Percentiles rank a stretch among this genome's conserved stretches.
These are phyloP conservation scores for Meriones unguiculatus DNA, from an alignment of 2,113 vertebrate genomes.

Conservation along the genomic window DNA sequence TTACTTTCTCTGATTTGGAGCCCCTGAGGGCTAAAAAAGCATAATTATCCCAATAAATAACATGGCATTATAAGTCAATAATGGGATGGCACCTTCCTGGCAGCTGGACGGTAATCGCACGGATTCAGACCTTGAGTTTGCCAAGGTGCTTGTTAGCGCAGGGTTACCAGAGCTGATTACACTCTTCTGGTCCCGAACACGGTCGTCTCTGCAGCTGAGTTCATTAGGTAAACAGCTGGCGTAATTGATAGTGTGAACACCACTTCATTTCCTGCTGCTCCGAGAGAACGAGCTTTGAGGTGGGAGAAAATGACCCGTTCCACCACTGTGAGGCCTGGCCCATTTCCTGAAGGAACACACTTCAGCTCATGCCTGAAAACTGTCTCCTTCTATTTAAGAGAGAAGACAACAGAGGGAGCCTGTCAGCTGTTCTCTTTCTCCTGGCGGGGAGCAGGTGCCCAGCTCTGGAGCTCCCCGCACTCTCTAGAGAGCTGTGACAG, in stretches of 20 bases:
- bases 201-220: slow-evolving; percentile 60
- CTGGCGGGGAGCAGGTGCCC: neutral
- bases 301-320: slow-evolving; percentile 73
- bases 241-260: slow-evolving; percentile 76
- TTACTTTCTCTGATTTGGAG: slow-evolving; percentile 67
- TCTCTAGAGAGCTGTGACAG: neutral
- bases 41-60: slow-evolving; percentile 83
- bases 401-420: neutral
- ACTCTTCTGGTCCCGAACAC: slow-evolving; percentile 54
- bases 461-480: neutral
- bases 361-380: neutral
- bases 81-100: slow-evolving; percentile 68
- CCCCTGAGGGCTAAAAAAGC: slow-evolving; percentile 67
- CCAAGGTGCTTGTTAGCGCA: slow-evolving; percentile 64
- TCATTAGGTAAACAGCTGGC: slow-evolving; percentile 79
- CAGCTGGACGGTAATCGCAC: slow-evolving; percentile 66
- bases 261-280: slow-evolving; percentile 78
- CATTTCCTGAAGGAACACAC: slow-evolving; percentile 24
- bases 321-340: slow-evolving; percentile 48
- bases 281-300: slow-evolving; percentile 73
- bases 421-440: neutral
- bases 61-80: slow-evolving; percentile 78
- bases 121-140: slow-evolving; percentile 44
- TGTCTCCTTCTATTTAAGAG: neutral
- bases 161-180: slow-evolving; percentile 58